These are phyloP conservation scores for Orycteropus afer DNA, from an alignment of 2,113 vertebrate genomes.

Conservation along the genomic window DNA sequence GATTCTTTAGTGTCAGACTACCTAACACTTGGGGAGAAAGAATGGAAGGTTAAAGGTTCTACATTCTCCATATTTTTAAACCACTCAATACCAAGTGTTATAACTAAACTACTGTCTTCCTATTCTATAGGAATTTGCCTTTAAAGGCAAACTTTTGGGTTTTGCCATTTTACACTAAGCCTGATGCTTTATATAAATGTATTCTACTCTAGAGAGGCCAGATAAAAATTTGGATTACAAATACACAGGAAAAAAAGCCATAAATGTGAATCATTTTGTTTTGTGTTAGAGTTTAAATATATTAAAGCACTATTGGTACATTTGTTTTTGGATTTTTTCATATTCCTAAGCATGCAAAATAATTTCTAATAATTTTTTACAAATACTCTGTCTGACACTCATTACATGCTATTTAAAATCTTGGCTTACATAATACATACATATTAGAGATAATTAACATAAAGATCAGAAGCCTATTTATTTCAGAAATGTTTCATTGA, in stretches of 20 bases:
- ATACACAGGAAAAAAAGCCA: neutral
- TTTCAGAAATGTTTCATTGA: neutral
- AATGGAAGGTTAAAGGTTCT: neutral
- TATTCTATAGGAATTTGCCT: neutral
- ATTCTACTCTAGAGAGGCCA: neutral
- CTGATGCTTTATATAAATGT: neutral
- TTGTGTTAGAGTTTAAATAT: neutral
- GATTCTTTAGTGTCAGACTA: neutral
- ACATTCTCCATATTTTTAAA: neutral
- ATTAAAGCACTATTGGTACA: neutral
- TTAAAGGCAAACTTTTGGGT: neutral
- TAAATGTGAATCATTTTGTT: neutral
- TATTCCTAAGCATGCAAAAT: neutral
- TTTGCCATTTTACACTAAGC: neutral
- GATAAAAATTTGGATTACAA: neutral
- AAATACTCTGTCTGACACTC: neutral
- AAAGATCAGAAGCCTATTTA: neutral
- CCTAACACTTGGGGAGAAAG: neutral
- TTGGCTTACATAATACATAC: neutral
- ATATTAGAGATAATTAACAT: neutral
- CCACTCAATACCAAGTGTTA: neutral
- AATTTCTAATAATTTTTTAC: neutral
- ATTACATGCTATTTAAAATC: neutral
- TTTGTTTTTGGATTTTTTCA: neutral
- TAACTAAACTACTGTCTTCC: neutral